Evolutionary conservation across 53 echinoderm and acorn worm species (phyloP).

Genomic region (Pentamera pediparva): DNA sequence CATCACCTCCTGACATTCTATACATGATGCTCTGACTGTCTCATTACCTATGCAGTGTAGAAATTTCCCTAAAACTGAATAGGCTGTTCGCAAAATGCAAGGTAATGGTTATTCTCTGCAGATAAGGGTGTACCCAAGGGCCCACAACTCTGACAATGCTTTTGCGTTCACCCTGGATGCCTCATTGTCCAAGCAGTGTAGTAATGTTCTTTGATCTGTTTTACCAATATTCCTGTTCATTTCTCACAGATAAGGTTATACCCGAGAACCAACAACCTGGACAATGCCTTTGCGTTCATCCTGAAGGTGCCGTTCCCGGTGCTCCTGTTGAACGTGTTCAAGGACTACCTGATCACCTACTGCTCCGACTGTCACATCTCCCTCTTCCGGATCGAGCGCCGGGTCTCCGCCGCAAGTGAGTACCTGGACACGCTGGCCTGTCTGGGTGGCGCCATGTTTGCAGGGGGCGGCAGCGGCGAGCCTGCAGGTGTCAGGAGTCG

Average conservation of each 20-base stretch:
- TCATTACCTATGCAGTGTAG: too few species aligned
- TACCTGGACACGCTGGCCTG: constrained; percentile 24
- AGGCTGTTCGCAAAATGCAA: too few species aligned
- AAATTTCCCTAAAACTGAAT: too few species aligned
- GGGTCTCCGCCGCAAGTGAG: constrained; percentile 86
- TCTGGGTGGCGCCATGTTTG: constrained; percentile 7
- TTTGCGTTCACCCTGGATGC: constrained; percentile 96
- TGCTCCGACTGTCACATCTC: constrained; percentile 95
- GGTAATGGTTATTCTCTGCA: too few species aligned
- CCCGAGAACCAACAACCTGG: constrained; percentile 80
- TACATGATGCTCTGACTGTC: too few species aligned
- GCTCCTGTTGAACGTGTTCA: constrained; percentile 87
- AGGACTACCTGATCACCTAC: constrained; percentile 80
- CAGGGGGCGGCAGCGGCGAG: not conserved
- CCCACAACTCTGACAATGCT: constrained; percentile 90
- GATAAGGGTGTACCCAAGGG: constrained; percentile 83
- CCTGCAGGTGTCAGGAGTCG: not conserved
- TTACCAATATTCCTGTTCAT: too few species aligned
- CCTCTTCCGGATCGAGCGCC: constrained; percentile 70
- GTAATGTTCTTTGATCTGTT: too few species aligned
- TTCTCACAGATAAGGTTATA: constrained; percentile 71
- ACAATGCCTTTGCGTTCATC: constrained; percentile 95
- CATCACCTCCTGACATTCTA: too few species aligned
- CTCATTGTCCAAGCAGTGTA: too few species aligned
- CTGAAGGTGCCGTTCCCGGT: constrained; percentile 96